Evolutionary conservation across 2,888 invertebrate genomes (phyloP).

Genomic region (Dryobota labecula): DNA sequence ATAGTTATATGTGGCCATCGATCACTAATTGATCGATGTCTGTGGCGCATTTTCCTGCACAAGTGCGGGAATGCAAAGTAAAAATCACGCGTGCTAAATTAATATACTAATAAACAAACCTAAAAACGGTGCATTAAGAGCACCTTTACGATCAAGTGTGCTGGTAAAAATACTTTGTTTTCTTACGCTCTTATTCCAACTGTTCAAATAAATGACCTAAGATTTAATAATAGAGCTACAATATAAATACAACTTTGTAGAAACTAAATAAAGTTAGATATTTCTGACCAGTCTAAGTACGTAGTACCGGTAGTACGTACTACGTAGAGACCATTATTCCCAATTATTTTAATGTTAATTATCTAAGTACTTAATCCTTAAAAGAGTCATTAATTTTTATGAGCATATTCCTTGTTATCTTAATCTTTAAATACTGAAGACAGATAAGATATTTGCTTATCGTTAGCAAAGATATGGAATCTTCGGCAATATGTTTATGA

Average conservation of each 20-base stretch:
- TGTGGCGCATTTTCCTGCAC: not conserved
- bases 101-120: not conserved
- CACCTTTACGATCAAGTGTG: not conserved
- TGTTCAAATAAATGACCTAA: not conserved
- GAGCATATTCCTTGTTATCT: constrained; percentile 31
- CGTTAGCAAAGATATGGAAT: constrained; percentile 52
- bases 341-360: not conserved
- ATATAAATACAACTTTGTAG: not conserved
- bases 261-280: not conserved
- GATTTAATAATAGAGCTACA: not conserved
- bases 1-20: not conserved
- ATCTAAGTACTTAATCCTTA: constrained; percentile 22
- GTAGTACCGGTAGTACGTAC: no score
- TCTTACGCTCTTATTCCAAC: no score
- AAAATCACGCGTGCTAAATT: not conserved
- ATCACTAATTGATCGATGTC: no score
- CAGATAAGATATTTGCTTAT: constrained; percentile 61
- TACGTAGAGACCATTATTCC: not conserved
- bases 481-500: constrained; percentile 29
- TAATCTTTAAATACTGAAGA: constrained; percentile 56
- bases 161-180: constrained; percentile 3
- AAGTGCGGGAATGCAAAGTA: not conserved
- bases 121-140: not conserved
- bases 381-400: constrained; percentile 17
- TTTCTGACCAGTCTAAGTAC: not conserved